Evolutionary conservation across 2,113 vertebrate genomes (phyloP).

Genomic region (Mixornis gularis): DNA sequence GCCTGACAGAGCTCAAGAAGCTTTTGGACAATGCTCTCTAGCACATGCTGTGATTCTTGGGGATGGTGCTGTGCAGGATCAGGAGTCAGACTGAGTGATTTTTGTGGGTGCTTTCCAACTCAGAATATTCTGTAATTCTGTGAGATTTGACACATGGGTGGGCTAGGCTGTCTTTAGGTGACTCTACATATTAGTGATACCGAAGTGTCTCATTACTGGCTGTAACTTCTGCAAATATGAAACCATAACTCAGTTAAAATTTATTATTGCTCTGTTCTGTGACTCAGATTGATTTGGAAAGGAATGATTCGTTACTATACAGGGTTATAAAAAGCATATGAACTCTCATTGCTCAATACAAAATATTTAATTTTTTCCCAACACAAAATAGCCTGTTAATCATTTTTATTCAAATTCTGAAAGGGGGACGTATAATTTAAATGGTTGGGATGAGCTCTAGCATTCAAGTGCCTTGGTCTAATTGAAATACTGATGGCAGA

Average conservation of each 20-base stretch:
- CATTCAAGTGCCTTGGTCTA: not conserved
- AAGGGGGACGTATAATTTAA: not conserved
- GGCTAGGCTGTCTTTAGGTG: not conserved
- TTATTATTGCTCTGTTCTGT: not conserved
- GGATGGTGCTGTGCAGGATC: not conserved
- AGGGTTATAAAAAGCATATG: not conserved
- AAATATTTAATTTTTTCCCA: not conserved
- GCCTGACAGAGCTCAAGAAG: not conserved
- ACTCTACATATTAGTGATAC: not conserved
- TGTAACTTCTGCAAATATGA: not conserved
- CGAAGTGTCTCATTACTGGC: not conserved
- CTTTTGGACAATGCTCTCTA: accelerated
- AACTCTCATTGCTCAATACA: not conserved
- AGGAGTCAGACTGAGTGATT: accelerated
- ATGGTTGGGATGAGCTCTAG: not conserved
- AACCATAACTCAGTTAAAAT: not conserved
- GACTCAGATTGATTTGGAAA: not conserved
- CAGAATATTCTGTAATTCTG: not conserved
- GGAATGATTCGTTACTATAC: not conserved
- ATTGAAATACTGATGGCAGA: not conserved
- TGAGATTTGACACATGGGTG: accelerated
- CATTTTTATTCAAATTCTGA: not conserved
- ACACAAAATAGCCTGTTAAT: not conserved
- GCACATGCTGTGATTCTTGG: not conserved
- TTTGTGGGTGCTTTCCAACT: not conserved